phyloP scores from a whole-genome alignment of 2,113 vertebrate genomes.

The Chloroceryle aenea region DNA sequence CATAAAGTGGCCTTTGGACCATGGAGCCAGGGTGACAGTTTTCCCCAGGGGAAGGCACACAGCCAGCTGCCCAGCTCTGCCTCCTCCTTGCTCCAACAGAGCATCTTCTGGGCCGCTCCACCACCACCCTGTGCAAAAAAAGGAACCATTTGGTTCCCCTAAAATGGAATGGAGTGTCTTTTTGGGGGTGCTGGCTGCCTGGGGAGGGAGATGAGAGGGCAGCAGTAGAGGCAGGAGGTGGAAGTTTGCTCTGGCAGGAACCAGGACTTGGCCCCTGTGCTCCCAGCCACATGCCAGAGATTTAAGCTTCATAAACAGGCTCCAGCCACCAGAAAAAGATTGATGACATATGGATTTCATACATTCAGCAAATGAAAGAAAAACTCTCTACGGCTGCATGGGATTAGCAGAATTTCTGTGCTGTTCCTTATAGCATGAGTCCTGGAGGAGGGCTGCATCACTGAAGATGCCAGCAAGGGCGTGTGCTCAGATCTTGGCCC shows the following conservation, averaged over 20 bases:
- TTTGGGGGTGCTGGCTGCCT: neutral
- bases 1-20: neutral
- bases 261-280: neutral
- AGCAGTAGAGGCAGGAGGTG: neutral
- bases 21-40: neutral
- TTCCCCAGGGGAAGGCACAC: fast-evolving
- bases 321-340: constrained; percentile 22
- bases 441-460: neutral
- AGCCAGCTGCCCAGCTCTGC: neutral
- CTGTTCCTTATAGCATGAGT: neutral
- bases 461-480: fast-evolving
- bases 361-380: constrained; percentile 31
- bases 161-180: neutral
- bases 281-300: constrained; percentile 44
- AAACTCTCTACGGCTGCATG: neutral
- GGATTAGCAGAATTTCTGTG: neutral
- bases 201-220: neutral
- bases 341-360: constrained; percentile 60
- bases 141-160: neutral
- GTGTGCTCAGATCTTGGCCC: neutral
- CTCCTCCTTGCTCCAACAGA: neutral
- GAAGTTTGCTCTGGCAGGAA: neutral
- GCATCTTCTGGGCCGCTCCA: neutral
- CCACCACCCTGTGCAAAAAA: neutral
- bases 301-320: constrained; percentile 39